phyloP scores from a whole-genome alignment of 2,888 invertebrate genomes.

The Synanthedon myopaeformis region DNA sequence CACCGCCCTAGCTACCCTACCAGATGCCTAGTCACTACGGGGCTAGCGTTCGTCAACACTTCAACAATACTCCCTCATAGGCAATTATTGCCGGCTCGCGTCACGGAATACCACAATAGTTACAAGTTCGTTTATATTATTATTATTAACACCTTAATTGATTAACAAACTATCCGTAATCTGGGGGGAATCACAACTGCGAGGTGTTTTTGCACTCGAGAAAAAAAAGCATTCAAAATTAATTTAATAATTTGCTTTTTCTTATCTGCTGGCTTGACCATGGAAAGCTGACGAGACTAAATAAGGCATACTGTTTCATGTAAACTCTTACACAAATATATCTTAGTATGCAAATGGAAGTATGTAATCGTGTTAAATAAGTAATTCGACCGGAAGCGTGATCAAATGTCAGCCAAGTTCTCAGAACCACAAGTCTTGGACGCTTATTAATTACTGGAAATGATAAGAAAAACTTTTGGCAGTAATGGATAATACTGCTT shows the following conservation, averaged over 20 bases:
- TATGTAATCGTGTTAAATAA: too few relatives aligned
- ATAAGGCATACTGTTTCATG: too few relatives aligned
- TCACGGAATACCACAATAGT: conserved; percentile 1
- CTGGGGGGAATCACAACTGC: too few relatives aligned
- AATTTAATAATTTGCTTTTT: too few relatives aligned
- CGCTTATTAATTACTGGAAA: not conserved
- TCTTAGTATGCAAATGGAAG: too few relatives aligned
- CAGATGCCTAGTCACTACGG: not conserved
- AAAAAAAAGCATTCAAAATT: too few relatives aligned
- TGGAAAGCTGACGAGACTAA: too few relatives aligned
- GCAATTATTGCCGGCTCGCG: conserved; percentile 9
- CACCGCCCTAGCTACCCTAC: conserved; percentile 29
- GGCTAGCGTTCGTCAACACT: not conserved
- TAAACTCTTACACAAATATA: too few relatives aligned
- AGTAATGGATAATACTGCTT: too few relatives aligned
- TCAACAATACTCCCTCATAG: conserved; percentile 6
- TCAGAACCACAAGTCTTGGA: not conserved
- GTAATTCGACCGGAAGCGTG: conserved; percentile 4
- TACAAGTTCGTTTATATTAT: not conserved
- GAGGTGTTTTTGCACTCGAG: too few relatives aligned
- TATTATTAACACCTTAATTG: not conserved
- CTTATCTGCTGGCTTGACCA: too few relatives aligned
- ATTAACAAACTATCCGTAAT: too few relatives aligned
- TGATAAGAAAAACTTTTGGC: not conserved
- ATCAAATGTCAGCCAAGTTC: conserved; percentile 1